Evolutionary conservation across 2,888 invertebrate species (phyloP).

Genomic region (Cryptus viduatorius): DNA sequence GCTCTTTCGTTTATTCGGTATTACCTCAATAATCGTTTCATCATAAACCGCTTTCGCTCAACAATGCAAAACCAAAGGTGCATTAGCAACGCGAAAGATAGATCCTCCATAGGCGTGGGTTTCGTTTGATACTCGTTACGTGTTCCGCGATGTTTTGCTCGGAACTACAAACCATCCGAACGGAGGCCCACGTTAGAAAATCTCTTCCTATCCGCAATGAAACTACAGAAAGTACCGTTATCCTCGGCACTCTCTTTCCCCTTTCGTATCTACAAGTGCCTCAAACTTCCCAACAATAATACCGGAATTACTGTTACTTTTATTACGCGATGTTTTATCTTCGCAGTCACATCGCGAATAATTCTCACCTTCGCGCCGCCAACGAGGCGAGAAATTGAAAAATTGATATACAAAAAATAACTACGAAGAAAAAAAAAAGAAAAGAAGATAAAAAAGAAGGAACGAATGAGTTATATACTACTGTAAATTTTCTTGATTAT

Average conservation of each 20-base stretch:
- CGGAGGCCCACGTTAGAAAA: conserved; percentile 4
- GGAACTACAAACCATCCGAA: neutral
- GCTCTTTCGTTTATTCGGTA: conserved; percentile 26
- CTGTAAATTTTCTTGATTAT: conserved; percentile 17
- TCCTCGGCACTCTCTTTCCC: neutral
- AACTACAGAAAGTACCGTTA: conserved; percentile 17
- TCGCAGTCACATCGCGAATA: neutral
- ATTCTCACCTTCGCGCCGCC: neutral
- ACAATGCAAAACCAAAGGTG: conserved; percentile 47
- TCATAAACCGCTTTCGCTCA: neutral
- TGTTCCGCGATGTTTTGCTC: conserved; percentile 6
- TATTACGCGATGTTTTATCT: conserved; percentile 2
- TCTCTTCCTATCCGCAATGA: neutral
- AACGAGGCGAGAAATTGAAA: conserved; percentile 37
- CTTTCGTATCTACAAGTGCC: neutral
- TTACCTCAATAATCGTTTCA: conserved; percentile 8
- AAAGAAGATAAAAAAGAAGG: neutral
- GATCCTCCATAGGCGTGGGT: conserved; percentile 47
- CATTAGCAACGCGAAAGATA: conserved; percentile 5
- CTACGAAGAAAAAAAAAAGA: neutral
- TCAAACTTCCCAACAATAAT: conserved; percentile 15
- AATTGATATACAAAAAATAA: conserved; percentile 31
- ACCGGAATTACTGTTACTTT: conserved; percentile 7
- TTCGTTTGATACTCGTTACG: conserved; percentile 47
- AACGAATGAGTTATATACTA: neutral